These are phyloP conservation scores for Drosophila parthenogenetica DNA, from an alignment of 2,888 invertebrate genomes.

Conservation along the genomic window DNA sequence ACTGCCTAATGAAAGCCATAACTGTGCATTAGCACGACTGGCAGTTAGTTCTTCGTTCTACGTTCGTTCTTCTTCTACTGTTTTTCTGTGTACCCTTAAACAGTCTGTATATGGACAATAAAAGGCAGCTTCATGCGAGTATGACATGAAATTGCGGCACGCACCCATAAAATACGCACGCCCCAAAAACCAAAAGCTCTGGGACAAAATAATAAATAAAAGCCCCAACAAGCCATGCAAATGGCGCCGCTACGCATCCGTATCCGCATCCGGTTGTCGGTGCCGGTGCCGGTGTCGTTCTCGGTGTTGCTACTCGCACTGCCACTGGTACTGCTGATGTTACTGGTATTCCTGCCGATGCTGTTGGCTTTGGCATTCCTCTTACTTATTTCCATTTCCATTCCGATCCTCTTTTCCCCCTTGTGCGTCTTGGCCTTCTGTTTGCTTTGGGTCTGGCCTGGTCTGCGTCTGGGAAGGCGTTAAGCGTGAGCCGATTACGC, in stretches of 20 bases:
- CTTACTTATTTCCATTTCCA: not conserved
- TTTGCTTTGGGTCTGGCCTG: conserved; percentile 4
- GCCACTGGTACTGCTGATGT: conserved; percentile 18
- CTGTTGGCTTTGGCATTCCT: conserved; percentile 15
- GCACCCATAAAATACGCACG: conserved; percentile 61
- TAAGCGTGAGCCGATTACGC: conserved; percentile 77
- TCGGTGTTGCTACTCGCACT: not conserved
- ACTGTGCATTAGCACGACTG: conserved; percentile 56
- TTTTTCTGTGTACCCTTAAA: conserved; percentile 10
- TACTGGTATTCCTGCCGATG: conserved; percentile 19
- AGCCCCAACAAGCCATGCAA: conserved; percentile 56
- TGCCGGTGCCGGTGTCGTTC: conserved; percentile 15
- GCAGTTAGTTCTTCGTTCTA: conserved; percentile 39
- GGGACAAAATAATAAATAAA: conserved; percentile 66
- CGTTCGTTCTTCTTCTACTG: not conserved
- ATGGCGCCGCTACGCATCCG: conserved; percentile 63
- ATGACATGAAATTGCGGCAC: conserved; percentile 68
- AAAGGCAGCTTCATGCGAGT: conserved; percentile 52
- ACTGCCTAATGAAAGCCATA: conserved; percentile 57
- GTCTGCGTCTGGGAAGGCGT: conserved; percentile 55
- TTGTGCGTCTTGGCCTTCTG: conserved; percentile 3
- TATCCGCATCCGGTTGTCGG: conserved; percentile 54
- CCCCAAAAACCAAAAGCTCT: conserved; percentile 32
- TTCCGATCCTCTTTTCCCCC: not conserved
- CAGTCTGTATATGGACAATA: conserved; percentile 46